Evolutionary conservation across 2,113 vertebrate species (phyloP).

Genomic region (Oenanthe oenanthe): DNA sequence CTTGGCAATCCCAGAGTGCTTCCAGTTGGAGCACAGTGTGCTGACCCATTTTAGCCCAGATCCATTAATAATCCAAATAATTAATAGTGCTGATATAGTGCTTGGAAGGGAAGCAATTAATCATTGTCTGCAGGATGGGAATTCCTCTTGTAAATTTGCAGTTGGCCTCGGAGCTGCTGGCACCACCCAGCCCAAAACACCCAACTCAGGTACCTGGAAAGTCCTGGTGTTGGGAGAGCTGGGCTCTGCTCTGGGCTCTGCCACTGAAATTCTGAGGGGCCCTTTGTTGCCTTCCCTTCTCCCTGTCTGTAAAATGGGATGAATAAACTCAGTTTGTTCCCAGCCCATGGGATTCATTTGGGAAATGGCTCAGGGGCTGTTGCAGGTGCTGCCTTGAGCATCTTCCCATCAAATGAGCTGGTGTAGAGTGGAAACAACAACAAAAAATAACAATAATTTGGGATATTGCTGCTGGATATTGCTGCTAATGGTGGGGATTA

Average conservation of each 20-base stretch:
- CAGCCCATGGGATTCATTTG: rapidly evolving
- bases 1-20: background rate
- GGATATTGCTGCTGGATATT: background rate
- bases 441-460: background rate
- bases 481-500: background rate
- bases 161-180: rapidly evolving
- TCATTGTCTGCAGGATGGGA: background rate
- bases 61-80: background rate
- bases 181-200: background rate
- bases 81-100: background rate
- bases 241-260: background rate
- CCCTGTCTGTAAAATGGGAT: background rate
- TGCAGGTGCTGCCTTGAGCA: background rate
- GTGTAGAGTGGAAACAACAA: background rate
- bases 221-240: background rate
- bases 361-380: background rate
- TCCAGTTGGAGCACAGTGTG: background rate
- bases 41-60: background rate
- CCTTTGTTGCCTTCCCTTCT: background rate
- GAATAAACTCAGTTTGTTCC: background rate
- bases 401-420: background rate
- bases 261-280: background rate
- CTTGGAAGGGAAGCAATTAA: background rate
- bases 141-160: background rate
- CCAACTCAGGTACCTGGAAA: rapidly evolving